Evolutionary conservation across 2,888 invertebrate genomes (phyloP).

Genomic region (Caenorhabditis imperialis): DNA sequence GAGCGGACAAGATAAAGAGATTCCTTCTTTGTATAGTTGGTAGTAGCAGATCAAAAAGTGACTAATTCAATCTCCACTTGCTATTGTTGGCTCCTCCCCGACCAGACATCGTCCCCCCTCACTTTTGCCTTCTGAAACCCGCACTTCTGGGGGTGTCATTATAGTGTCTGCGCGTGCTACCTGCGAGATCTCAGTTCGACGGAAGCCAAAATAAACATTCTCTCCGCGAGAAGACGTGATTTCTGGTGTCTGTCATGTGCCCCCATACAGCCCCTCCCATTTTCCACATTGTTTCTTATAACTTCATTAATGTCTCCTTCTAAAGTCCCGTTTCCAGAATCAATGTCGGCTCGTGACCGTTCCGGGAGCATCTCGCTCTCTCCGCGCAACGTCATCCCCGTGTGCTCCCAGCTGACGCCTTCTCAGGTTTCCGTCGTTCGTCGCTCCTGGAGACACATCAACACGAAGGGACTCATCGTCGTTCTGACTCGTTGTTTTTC

Average conservation of each 20-base stretch:
- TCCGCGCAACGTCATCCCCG: constrained; percentile 56
- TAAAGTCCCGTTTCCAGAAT: constrained; percentile 44
- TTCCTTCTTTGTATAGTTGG: constrained; percentile 30
- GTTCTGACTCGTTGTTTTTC: constrained; percentile 72
- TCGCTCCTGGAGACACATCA: constrained; percentile 76
- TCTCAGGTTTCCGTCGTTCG: constrained; percentile 65
- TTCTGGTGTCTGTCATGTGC: constrained; percentile 34
- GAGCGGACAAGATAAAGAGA: too few relatives aligned
- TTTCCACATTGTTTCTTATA: constrained; percentile 1
- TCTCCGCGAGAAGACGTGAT: constrained; percentile 29
- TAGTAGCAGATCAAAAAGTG: constrained; percentile 16
- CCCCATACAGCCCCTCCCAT: constrained; percentile 1
- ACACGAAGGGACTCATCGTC: constrained; percentile 72
- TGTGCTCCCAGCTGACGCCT: constrained; percentile 64
- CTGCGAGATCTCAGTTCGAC: too few relatives aligned
- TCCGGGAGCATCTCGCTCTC: constrained; percentile 55
- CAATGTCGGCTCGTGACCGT: constrained; percentile 57
- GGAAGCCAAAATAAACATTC: constrained; percentile 48
- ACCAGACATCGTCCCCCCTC: neutral
- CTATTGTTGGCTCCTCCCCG: constrained; percentile 10
- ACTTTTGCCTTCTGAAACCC: neutral
- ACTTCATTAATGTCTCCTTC: too few relatives aligned
- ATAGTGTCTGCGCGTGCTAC: too few relatives aligned
- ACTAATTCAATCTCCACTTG: constrained; percentile 7
- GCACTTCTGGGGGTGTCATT: too few relatives aligned